Conservation (phyloP, 1,140 invertebrate genomes). For the Matsumurasca onukii region DNA sequence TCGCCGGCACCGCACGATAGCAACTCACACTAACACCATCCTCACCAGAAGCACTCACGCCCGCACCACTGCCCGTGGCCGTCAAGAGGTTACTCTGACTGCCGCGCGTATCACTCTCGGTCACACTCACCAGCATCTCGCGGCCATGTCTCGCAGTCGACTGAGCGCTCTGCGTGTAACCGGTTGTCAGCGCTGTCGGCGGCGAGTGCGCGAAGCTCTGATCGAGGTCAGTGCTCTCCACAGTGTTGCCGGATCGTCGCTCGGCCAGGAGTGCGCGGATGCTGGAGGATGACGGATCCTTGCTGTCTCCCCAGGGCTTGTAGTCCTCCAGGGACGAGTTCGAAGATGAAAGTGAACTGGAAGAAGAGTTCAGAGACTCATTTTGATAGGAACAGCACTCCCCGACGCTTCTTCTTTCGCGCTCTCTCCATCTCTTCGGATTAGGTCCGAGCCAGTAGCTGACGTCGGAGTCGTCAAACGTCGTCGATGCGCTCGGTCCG, state of each 20-base stretch:
- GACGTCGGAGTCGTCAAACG: conserved; percentile 40
- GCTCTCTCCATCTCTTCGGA: background rate
- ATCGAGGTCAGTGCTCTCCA: conserved; percentile 35
- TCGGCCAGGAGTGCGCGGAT: conserved; percentile 9
- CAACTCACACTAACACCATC: conserved; percentile 33
- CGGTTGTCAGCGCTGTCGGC: conserved; percentile 33
- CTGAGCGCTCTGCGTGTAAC: conserved; percentile 1
- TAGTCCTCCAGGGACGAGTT: conserved; percentile 11
- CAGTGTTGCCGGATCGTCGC: conserved; percentile 11
- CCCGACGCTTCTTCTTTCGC: background rate
- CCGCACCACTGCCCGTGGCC: background rate
- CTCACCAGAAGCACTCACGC: conserved; percentile 20
- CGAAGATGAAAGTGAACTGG: conserved; percentile 32
- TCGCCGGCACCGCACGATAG: conserved; percentile 29
- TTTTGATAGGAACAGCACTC: background rate
- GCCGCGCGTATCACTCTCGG: conserved; percentile 6
- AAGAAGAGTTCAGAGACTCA: conserved; percentile 24
- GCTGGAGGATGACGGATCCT: background rate
- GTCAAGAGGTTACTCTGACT: conserved; percentile 2
- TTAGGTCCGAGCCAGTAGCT: conserved; percentile 32
- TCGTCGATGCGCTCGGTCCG: background rate
- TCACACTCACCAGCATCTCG: conserved; percentile 24
- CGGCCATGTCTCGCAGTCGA: conserved; percentile 11
- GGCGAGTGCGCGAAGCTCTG: background rate
- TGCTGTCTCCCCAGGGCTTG: conserved; percentile 19